phyloP scores from a whole-genome alignment of 2,888 invertebrate species.

The Dolomedes plantarius region DNA sequence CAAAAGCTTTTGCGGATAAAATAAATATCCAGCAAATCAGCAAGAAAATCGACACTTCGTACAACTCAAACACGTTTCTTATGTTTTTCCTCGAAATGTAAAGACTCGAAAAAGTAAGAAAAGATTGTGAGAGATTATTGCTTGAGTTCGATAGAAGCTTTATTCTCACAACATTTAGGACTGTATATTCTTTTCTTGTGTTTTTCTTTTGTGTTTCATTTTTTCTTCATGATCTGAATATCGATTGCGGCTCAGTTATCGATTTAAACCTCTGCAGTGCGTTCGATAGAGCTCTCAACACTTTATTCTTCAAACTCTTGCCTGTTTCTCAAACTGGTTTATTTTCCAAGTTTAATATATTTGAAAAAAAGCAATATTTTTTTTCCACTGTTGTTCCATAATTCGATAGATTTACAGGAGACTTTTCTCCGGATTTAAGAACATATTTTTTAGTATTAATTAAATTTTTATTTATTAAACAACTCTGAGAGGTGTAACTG shows the following conservation, averaged over 20 bases:
- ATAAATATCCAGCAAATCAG: too few species aligned
- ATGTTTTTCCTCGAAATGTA: too few species aligned
- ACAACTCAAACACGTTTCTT: too few species aligned
- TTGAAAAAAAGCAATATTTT: background rate
- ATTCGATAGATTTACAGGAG: constrained; percentile 3
- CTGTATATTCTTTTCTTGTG: constrained; percentile 24
- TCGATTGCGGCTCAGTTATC: constrained; percentile 46
- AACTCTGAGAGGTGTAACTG: too few species aligned
- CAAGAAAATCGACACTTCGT: too few species aligned
- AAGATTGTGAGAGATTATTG: constrained; percentile 33
- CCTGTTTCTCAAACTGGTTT: constrained; percentile 23
- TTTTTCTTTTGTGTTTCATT: constrained; percentile 10
- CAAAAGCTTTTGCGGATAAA: too few species aligned
- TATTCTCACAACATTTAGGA: constrained; percentile 33
- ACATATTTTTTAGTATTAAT: too few species aligned
- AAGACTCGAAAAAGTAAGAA: background rate
- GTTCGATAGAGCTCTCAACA: background rate
- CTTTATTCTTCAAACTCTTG: constrained; percentile 3
- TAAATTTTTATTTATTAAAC: too few species aligned
- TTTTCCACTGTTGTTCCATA: constrained; percentile 19
- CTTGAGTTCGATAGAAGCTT: constrained; percentile 24
- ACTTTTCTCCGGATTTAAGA: too few species aligned
- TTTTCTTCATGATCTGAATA: constrained; percentile 26
- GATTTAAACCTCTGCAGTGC: constrained; percentile 24
- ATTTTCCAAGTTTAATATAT: constrained; percentile 9